phyloP scores from a whole-genome alignment of 2,888 invertebrate genomes.

The Bombyx huttoni region DNA sequence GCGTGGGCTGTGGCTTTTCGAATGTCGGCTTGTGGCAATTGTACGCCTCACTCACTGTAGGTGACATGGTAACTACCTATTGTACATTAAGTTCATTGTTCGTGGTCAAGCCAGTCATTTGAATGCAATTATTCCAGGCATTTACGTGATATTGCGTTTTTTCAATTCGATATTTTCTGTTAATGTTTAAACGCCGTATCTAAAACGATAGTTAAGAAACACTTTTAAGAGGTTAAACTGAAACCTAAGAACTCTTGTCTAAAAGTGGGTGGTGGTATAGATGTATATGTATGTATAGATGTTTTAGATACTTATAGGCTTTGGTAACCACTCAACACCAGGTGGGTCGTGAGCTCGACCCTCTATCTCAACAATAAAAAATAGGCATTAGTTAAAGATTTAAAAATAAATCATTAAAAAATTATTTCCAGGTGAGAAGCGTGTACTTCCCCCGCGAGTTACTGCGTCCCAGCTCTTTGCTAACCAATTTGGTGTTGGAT shows the following conservation, averaged over 20 bases:
- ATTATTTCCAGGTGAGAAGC: constrained; percentile 60
- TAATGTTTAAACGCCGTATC: no score
- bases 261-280: no score
- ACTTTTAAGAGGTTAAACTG: no score
- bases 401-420: background rate
- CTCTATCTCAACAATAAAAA: background rate
- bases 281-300: no score
- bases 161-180: no score
- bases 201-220: no score
- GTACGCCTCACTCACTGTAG: constrained; percentile 1
- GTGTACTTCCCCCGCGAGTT: constrained; percentile 83
- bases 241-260: no score
- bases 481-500: constrained; percentile 86
- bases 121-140: background rate
- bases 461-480: constrained; percentile 80
- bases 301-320: no score
- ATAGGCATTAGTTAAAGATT: constrained; percentile 2
- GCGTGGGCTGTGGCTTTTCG: constrained; percentile 17
- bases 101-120: background rate
- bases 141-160: no score
- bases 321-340: no score
- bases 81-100: background rate
- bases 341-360: no score
- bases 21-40: constrained; percentile 12
- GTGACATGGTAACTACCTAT: background rate